Evolutionary conservation across 2,113 vertebrate species (phyloP), one percentile per base, ranked within the genome.

Genomic region (Myrmecobius fasciatus): DNA sequence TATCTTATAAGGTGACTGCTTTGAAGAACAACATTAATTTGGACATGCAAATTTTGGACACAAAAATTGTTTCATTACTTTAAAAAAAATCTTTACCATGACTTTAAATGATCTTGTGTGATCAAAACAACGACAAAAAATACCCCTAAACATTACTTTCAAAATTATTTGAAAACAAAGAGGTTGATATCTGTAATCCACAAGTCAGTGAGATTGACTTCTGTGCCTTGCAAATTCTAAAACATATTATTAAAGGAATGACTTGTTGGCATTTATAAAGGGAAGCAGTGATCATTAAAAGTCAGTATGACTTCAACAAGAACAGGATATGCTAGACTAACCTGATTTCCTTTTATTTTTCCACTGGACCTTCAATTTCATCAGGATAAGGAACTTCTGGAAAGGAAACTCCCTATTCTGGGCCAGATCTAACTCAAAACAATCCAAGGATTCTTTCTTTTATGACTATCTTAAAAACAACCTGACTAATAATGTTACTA

Each of bases 221-320:
- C 67, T 43, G n/a, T 43, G 20, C 67, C 20, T 83, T 43, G 67
- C 36, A 83, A 83, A 43, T 43, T 43, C 17, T 43, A 83, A 43
- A 83, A 43, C 67, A 83, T 83, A 83, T 75, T 75, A 75, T 83
- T 83, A 83, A 83, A 83, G n/a, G 67, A 83, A 83, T 83, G 67
- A n/a, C n/a, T 43, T 43, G n/a, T 22, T 43, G 36, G 67, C 67
- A 43, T 83, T 83, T 83, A 83, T 83, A 83, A 83, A 83, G 67
- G 67, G 67, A 83, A 83, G n/a, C 67, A 24, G 67, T 24, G 67
- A 83, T 83, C 36, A 83, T 83, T 43, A 83, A 43, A 83, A 83
- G 67, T n/a, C 67, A 83, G 14, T 43, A 43, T 83, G 67, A 43
- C 67, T 83, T 83, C 67, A 83, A 20, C 7, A 83, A 43, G 67